These are phyloP conservation scores for Paedocypris sp. DNA, from an alignment of 2,113 vertebrate species.

Conservation along the genomic window DNA sequence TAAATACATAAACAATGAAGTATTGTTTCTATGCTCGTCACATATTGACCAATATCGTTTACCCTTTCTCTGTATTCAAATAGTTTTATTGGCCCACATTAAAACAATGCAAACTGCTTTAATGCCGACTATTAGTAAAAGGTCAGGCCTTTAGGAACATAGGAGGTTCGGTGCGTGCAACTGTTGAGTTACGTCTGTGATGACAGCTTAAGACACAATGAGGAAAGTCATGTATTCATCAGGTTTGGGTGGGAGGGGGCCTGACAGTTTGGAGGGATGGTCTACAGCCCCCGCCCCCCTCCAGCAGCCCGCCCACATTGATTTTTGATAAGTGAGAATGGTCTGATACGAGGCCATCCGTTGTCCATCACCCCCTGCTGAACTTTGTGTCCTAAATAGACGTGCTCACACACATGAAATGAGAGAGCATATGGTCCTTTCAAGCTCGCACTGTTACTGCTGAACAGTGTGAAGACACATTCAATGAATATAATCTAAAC, in stretches of 20 bases:
- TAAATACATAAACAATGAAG: too few species aligned
- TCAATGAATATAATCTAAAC: constrained; percentile 35
- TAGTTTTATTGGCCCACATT: background rate
- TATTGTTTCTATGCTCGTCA: too few species aligned
- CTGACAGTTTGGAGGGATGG: constrained; percentile 59
- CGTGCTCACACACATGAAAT: constrained; percentile 9
- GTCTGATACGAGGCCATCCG: constrained; percentile 55
- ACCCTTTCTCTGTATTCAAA: too few species aligned
- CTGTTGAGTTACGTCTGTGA: constrained; percentile 65
- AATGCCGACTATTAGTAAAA: constrained; percentile 56
- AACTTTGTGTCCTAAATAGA: constrained; percentile 43
- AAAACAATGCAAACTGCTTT: constrained; percentile 48
- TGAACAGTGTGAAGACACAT: too few species aligned
- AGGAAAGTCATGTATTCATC: constrained; percentile 65
- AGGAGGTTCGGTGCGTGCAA: constrained; percentile 28
- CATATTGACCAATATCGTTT: too few species aligned
- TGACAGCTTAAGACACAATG: constrained; percentile 65
- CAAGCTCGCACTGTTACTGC: background rate
- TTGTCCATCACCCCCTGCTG: constrained; percentile 42
- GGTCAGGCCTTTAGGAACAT: background rate
- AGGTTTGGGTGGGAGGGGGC: constrained; percentile 47
- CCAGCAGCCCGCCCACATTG: constrained; percentile 30
- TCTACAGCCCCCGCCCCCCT: constrained; percentile 58
- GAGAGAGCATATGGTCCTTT: constrained; percentile 39
- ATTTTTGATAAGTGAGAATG: constrained; percentile 60